Percentiles rank a stretch among this genome's conserved stretches.
Conservation (phyloP, 2,113 vertebrate species). For the Glaucidium brasilianum region DNA sequence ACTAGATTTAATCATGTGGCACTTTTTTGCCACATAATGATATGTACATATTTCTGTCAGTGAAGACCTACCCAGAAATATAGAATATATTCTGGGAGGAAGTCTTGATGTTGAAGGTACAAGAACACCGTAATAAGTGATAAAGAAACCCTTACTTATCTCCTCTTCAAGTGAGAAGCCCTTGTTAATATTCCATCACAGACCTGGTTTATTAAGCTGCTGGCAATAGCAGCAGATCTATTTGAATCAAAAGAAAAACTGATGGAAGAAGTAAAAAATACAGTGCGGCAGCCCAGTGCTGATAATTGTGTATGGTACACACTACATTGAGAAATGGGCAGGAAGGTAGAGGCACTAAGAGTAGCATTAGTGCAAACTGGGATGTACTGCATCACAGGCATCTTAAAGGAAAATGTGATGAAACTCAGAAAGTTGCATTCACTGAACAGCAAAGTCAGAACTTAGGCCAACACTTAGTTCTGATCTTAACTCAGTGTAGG, state of each 20-base stretch:
- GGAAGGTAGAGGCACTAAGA: neutral
- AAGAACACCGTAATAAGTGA: neutral
- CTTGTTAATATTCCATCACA: conserved; percentile 11
- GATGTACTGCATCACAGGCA: neutral
- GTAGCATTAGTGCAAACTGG: neutral
- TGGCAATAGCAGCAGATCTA: neutral
- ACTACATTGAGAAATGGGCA: neutral
- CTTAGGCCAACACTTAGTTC: neutral
- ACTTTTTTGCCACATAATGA: neutral
- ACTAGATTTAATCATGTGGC: neutral
- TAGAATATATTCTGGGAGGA: neutral
- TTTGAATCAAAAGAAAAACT: neutral
- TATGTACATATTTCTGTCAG: neutral
- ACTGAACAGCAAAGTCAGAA: neutral
- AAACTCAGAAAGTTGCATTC: neutral
- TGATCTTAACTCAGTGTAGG: neutral
- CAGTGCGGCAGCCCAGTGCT: neutral
- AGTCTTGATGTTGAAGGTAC: neutral
- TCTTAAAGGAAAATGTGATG: neutral
- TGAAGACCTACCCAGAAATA: neutral
- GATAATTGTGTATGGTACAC: neutral
- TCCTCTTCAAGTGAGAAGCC: neutral
- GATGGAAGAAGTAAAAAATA: neutral
- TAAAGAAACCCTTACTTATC: neutral
- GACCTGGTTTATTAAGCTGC: neutral